These are phyloP conservation scores for Teleiodes luculella DNA, from an alignment of 2,888 invertebrate species.

Conservation along the genomic window DNA sequence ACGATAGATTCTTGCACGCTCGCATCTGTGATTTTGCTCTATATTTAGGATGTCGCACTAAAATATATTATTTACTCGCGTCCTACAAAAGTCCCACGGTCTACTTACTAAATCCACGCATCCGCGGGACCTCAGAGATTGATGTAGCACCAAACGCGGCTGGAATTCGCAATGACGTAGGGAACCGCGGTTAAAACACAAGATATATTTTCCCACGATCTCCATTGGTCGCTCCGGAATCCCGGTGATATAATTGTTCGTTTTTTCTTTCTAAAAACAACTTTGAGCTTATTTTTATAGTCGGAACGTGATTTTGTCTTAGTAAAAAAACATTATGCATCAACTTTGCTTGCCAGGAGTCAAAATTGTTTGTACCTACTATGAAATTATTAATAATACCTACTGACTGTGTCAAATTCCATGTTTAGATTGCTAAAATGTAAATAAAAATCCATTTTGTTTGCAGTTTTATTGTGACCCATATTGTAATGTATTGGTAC, in stretches of 20 bases:
- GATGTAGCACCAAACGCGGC: background rate
- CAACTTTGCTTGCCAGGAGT: no score
- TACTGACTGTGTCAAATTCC: no score
- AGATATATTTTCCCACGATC: conserved; percentile 16
- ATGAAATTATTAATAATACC: no score
- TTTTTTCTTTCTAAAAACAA: background rate
- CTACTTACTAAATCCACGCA: background rate
- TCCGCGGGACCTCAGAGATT: background rate
- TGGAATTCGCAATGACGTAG: conserved; percentile 1
- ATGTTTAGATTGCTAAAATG: no score
- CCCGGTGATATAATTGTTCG: conserved; percentile 8
- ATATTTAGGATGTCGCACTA: conserved; percentile 75
- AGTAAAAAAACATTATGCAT: no score
- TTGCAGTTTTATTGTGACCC: no score
- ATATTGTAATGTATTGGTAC: no score
- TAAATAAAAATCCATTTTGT: no score
- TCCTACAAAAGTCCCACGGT: conserved; percentile 4
- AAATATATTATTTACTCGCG: conserved; percentile 26
- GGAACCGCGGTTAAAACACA: background rate
- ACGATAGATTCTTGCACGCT: conserved; percentile 78
- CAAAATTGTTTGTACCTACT: no score
- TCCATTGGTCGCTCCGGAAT: background rate
- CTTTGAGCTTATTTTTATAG: background rate
- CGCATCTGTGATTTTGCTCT: conserved; percentile 73
- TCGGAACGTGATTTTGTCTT: no score